phyloP scores from a whole-genome alignment of 1,140 invertebrate genomes.

The Leptinotarsa defecta region DNA sequence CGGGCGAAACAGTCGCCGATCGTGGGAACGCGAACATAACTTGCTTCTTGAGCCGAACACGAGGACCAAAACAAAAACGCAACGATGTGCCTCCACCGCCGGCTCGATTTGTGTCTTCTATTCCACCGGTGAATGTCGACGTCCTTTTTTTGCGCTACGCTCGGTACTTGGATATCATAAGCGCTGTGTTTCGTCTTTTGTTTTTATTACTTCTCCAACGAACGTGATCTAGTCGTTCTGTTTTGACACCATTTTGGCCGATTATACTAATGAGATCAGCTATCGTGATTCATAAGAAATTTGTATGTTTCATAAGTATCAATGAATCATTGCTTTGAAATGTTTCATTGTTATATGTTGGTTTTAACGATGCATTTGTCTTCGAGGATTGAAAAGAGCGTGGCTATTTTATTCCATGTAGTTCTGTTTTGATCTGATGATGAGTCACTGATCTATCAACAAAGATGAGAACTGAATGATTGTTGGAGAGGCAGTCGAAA shows the following conservation, averaged over 20 bases:
- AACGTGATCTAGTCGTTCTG: slow-evolving; percentile 1
- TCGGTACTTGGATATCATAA: background rate
- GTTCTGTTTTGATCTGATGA: too few relatives aligned
- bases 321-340: too few relatives aligned
- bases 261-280: background rate
- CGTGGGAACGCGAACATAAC: slow-evolving; percentile 42
- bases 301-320: too few relatives aligned
- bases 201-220: slow-evolving; percentile 1
- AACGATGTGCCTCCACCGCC: slow-evolving; percentile 27
- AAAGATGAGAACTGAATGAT: too few relatives aligned
- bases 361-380: too few relatives aligned
- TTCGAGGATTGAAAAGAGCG: too few relatives aligned
- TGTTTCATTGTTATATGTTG: too few relatives aligned
- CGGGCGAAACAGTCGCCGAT: slow-evolving; percentile 40
- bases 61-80: slow-evolving; percentile 38
- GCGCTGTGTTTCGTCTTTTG: background rate
- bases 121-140: slow-evolving; percentile 23
- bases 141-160: slow-evolving; percentile 10
- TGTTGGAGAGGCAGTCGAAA: too few relatives aligned
- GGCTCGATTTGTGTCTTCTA: slow-evolving; percentile 19
- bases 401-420: too few relatives aligned
- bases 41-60: slow-evolving; percentile 28
- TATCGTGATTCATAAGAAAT: background rate
- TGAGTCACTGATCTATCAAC: too few relatives aligned
- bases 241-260: background rate